Evolutionary conservation across 2,797 vertebrate genomes (phyloP), one percentile per base, ranked within the genome.

Genomic region (Spheniscus humboldti): DNA sequence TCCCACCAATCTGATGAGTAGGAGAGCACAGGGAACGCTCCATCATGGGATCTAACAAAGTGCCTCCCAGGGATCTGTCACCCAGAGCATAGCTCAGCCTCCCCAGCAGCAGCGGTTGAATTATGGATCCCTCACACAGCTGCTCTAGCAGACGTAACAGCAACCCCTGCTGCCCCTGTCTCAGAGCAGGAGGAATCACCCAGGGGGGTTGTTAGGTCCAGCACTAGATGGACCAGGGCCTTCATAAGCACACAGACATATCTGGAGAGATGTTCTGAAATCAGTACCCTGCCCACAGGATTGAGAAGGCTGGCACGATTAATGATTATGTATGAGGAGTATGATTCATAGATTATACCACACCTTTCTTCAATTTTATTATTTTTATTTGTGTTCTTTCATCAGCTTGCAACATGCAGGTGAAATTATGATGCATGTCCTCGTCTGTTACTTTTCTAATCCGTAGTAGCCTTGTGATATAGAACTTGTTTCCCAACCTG

Each of bases 301-400:
- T 2, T 55, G 27, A 94, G 47, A 45, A 73, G 22, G 9, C 11
- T 71, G 45, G 5, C n/a, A 74, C 5, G 4, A 41, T 31, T 73
- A 50, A 39, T 30, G 60, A 64, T n/a, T 56, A 75, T 0, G 2
- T 43, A 37, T 25, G 13, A 84, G 64, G 69, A 78, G 33, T 33
- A 80, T 50, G 76, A 71, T 15, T 90, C 53, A 41, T 19, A 88
- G 48, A 72, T 63, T 53, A 41, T 59, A 96, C 93, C 68, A 45
- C 98, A 97, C 97, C 98, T 95, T 91, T 97, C 77, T 96, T 76
- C 88, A 98, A 56, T 81, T 95, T 94, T 90, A 98, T 96, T 71
- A 18, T 78, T 89, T 96, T 97, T 3, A 6, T 84, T 22, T 90
- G 75, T 7, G 7, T 48, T 30, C n/a, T 50, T 60, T 60, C 91